These are phyloP conservation scores for Aplysia californica DNA, from an alignment of 1,140 invertebrate genomes.

Conservation along the genomic window DNA sequence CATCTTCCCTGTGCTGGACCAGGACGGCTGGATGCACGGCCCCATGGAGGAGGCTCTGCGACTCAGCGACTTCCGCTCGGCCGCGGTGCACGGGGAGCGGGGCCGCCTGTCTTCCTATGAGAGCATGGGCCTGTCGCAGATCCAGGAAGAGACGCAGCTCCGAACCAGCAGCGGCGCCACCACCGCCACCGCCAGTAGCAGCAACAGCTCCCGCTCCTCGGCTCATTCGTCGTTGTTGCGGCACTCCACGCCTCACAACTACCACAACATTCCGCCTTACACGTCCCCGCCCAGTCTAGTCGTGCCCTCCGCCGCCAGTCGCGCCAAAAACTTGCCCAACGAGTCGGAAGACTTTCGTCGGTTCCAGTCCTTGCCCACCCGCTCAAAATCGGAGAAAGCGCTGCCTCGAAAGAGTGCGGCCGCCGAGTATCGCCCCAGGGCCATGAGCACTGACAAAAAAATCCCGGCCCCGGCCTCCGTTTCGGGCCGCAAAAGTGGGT, in stretches of 20 bases:
- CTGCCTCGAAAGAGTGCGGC: neutral
- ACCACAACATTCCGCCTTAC: constrained; percentile 1
- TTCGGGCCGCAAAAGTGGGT: neutral
- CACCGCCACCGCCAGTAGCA: neutral
- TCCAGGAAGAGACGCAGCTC: constrained; percentile 30
- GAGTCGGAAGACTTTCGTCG: constrained; percentile 19
- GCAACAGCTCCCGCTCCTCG: neutral
- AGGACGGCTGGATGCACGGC: constrained; percentile 63
- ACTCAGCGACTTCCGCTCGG: constrained; percentile 28
- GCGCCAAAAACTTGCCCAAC: constrained; percentile 22
- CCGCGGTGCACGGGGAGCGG: constrained; percentile 24
- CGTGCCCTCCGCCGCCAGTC: neutral
- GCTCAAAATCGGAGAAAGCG: constrained; percentile 28
- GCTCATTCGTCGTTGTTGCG: neutral
- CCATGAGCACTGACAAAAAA: neutral
- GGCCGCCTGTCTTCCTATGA: constrained; percentile 13
- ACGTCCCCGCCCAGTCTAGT: neutral
- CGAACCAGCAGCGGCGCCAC: neutral
- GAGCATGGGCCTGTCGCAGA: constrained; percentile 30
- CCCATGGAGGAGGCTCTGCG: constrained; percentile 39
- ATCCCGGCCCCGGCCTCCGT: neutral
- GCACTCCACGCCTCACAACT: neutral
- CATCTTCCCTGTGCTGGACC: constrained; percentile 83
- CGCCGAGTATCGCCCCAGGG: constrained; percentile 4
- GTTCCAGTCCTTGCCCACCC: constrained; percentile 17